Base-by-base conservation (phyloP, 1,140 invertebrate species). In the Pararge aegeria region DNA sequence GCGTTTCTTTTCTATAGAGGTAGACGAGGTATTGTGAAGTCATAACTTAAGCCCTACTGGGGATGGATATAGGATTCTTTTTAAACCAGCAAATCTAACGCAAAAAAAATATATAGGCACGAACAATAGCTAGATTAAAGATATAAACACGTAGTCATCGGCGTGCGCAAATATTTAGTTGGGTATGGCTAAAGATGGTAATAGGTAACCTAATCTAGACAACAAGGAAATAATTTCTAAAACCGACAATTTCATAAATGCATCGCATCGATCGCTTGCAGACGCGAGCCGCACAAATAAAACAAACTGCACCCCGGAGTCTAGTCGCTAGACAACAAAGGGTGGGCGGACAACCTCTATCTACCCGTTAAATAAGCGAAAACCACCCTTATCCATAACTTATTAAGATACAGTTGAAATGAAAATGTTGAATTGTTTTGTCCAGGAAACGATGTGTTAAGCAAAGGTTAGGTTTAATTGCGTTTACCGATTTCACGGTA, bases 281-380 rank as follows among this genome's bases (percentile, higher is more conserved):
- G 71, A 78, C 74, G 55, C 29, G 27, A 75, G 46, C 70, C 66
- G 66, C 49, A 66, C 75, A 83, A 87, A 85, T 83, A 85, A 83
- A 84, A 87, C 82, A 85, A 87, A 83, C 78, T 78, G 72, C 74
- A 76, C 64, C 78, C 80, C 75, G 65, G 66, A 71, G 83, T 83
- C 83, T 86, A 79, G 83, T 79, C 78, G 64, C 72, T 78, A 87
- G 83, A 87, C 83, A 87, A 87, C 83, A 87, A 87, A 87, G 83
- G 75, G 72, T 75, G 74, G 68, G 51, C 68, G 64, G 37, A 50
- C 78, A 71, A 82, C 68, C 65, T 66, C 75, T 67, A 48, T 49
- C 20, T 58, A 29, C n/a, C 20, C 13, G 13, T 2, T 5, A n/a
- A 12, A 21, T 54, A 67, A 29, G 15, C 29, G 5, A 80, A 69